Percentiles rank a stretch among this genome's conserved stretches.
Evolutionary conservation across 2,113 vertebrate genomes (phyloP).

Genomic region (Macquaria australasica): DNA sequence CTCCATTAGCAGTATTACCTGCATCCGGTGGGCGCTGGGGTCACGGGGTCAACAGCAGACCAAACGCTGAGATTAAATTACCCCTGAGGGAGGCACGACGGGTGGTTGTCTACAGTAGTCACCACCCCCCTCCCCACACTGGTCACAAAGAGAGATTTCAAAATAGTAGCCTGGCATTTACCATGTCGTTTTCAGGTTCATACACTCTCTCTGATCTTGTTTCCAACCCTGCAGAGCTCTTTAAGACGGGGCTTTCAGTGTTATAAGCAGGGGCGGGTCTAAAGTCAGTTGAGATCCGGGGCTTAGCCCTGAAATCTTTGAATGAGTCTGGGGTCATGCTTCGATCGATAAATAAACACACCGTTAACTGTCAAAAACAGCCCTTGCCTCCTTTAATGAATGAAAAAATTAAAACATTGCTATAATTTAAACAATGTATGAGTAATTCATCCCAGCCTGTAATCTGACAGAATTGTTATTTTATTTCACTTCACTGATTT

Average conservation of each 20-base stretch:
- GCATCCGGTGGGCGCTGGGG: constrained; percentile 74
- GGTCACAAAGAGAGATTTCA: constrained; percentile 50
- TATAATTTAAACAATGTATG: neutral
- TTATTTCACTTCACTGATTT: too few relatives aligned
- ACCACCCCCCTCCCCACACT: constrained; percentile 1
- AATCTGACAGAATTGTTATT: too few relatives aligned
- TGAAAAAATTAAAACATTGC: neutral
- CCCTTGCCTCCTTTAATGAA: too few relatives aligned
- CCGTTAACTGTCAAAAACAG: too few relatives aligned
- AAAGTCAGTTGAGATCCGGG: neutral
- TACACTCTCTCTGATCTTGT: constrained; percentile 44
- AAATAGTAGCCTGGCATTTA: constrained; percentile 46
- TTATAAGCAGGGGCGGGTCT: neutral
- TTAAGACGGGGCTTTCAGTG: neutral
- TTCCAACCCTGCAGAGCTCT: constrained; percentile 30
- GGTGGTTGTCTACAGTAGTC: constrained; percentile 47
- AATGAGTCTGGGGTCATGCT: neutral
- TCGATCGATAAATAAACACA: too few relatives aligned
- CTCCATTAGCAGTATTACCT: constrained; percentile 84
- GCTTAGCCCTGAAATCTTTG: neutral
- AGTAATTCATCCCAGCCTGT: neutral
- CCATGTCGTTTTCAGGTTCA: constrained; percentile 35
- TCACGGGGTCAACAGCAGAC: constrained; percentile 77
- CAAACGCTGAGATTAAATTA: constrained; percentile 83
- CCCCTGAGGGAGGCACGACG: constrained; percentile 60